Base-by-base conservation (phyloP, 1,140 invertebrate species). In the Zaprionus capensis region DNA sequence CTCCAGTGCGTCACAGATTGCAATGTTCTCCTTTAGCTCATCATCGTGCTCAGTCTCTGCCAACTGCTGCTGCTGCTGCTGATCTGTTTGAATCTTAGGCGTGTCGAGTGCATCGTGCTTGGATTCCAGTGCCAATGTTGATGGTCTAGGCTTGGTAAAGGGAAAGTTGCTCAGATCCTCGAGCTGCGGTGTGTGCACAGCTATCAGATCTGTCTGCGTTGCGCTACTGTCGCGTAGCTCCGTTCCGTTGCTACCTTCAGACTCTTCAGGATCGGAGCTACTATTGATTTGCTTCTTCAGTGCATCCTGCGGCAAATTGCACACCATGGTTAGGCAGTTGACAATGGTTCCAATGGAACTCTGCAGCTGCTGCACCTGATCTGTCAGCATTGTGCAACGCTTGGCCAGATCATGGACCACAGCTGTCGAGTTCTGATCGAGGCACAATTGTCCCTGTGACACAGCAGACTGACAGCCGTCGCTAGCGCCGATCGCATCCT, bases 181-280 rank as follows among this genome's bases (percentile, higher is more conserved):
- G 15, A 95, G 94, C 88, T 95, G 95, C 5, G 96, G 96, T 1
- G 96, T 96, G 80, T 95, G 94, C 6, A 97, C 95, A 1, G 96
- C 96, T 15, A 95, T 94, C 69, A 97, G 95, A 93, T 97, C 96
- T 0, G 96, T 97, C 93, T 97, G 96, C 4, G 96, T 97, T 67
- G 94, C 95, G 79, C 94, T 95, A 11, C 94, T 95, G 56, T 94
- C 94, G 38, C 94, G 93, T 7, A 93, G 78, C 26, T 86, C 87
- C 9, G 31, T 34, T 12, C 65, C 55, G 24, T 38, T 70, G 26
- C 55, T 82, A 55, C 20, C 44, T 0, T 49, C 81, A 4, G 28
- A 15, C 5, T 73, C 84, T 3, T 90, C 75, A n/a, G 53, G 38
- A 0, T 76, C 74, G 2, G 72, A 61, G 34, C 49, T 71, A 17